These are phyloP conservation scores for Pachyuromys duprasi DNA, from an alignment of 2,797 vertebrate species.

Conservation along the genomic window DNA sequence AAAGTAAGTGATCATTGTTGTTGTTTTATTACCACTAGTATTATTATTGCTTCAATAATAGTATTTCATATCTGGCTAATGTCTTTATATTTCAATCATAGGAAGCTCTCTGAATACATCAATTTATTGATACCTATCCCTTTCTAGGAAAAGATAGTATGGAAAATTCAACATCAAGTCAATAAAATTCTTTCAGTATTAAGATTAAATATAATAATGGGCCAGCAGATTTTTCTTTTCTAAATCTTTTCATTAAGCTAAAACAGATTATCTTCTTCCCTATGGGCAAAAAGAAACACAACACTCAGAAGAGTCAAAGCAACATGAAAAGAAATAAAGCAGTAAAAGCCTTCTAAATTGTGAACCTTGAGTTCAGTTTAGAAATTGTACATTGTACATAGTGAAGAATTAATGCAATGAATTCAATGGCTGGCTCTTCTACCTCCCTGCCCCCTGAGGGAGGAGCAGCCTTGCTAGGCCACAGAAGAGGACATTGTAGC, in stretches of 20 bases:
- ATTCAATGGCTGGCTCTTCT: too few species aligned
- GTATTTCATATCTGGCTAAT: not conserved
- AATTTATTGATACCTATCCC: not conserved
- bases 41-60: not conserved
- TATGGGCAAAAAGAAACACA: not conserved
- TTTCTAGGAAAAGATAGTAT: not conserved
- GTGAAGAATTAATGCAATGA: not conserved
- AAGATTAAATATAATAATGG: not conserved
- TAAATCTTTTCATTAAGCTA: slow-evolving; percentile 48
- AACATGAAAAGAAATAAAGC: not conserved
- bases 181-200: not conserved
- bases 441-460: too few species aligned
- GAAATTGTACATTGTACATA: not conserved
- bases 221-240: not conserved
- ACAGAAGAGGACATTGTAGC: too few species aligned
- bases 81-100: slow-evolving; percentile 27
- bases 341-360: not conserved
- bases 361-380: not conserved
- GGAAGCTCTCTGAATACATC: not conserved
- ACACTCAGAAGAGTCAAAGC: not conserved
- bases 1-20: not conserved
- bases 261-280: slow-evolving; percentile 31
- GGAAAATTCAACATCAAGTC: slow-evolving; percentile 25
- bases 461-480: too few species aligned
- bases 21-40: not conserved